Conservation (phyloP, 2,797 vertebrate species). For the Hemibagrus guttatus region DNA sequence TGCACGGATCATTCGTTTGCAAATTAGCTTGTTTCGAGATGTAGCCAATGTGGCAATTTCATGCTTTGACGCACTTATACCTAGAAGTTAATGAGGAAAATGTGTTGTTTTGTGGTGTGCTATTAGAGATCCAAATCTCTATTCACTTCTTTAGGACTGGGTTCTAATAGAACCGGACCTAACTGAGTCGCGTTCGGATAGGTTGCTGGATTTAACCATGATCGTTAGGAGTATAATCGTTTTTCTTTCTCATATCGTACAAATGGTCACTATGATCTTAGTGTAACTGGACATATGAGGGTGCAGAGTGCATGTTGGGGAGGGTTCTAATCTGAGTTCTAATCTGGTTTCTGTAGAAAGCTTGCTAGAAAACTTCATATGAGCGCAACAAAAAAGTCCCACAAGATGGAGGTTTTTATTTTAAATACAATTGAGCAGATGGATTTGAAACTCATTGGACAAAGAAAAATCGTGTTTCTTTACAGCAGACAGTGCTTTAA, state of each 20-base stretch:
- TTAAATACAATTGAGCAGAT: not conserved
- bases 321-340: no score
- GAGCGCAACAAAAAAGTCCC: not conserved
- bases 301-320: not conserved
- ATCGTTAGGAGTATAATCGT: not conserved
- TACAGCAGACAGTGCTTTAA: not conserved
- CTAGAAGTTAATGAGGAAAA: constrained; percentile 82
- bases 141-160: constrained; percentile 61
- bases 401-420: not conserved
- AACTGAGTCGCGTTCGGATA: constrained; percentile 11
- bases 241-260: not conserved
- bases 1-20: constrained; percentile 81
- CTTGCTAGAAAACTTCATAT: no score
- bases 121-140: constrained; percentile 66
- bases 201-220: not conserved
- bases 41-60: constrained; percentile 84
- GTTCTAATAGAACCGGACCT: constrained; percentile 17
- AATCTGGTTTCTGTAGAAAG: no score
- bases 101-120: constrained; percentile 70
- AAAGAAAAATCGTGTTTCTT: not conserved
- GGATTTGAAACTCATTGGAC: not conserved
- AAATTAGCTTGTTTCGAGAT: constrained; percentile 79
- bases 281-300: not conserved
- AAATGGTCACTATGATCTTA: not conserved
- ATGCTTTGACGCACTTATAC: constrained; percentile 84